phyloP scores from a whole-genome alignment of 2,797 vertebrate species.

The Rallus crepitans region DNA sequence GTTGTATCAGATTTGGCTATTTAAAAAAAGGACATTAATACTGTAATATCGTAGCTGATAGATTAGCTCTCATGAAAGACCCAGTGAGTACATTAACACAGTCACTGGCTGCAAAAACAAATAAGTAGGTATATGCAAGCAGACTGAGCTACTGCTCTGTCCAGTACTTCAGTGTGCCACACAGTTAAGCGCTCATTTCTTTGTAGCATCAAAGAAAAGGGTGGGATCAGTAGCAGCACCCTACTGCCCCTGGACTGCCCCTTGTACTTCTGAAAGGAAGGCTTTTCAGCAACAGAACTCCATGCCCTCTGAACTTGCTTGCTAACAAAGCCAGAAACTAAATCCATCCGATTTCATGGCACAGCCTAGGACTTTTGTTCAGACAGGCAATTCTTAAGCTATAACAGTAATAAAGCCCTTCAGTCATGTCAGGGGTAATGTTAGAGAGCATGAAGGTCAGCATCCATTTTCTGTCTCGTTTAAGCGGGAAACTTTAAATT shows the following conservation, averaged over 20 bases:
- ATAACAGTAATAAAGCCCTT: neutral
- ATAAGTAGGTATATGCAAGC: neutral
- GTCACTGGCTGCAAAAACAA: no score
- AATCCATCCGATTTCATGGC: neutral
- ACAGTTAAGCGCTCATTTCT: neutral
- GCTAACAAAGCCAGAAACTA: neutral
- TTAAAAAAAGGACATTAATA: neutral
- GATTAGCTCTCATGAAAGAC: neutral
- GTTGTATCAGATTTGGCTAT: neutral
- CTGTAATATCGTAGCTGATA: neutral
- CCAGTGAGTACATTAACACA: neutral
- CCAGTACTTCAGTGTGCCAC: neutral
- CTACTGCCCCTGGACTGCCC: neutral
- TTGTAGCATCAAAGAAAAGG: neutral
- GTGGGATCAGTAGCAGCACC: neutral
- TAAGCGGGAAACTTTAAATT: conserved; percentile 35
- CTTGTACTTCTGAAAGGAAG: neutral
- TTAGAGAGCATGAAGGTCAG: conserved; percentile 13
- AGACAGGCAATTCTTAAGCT: neutral
- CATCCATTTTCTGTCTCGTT: conserved; percentile 15
- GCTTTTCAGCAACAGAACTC: neutral
- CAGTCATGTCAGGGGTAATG: neutral
- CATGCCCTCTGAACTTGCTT: neutral
- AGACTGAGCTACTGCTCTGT: neutral
- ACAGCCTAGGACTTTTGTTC: neutral